These are phyloP conservation scores for Anguilla marmorata DNA, from an alignment of 2,797 vertebrate species.

Conservation along the genomic window DNA sequence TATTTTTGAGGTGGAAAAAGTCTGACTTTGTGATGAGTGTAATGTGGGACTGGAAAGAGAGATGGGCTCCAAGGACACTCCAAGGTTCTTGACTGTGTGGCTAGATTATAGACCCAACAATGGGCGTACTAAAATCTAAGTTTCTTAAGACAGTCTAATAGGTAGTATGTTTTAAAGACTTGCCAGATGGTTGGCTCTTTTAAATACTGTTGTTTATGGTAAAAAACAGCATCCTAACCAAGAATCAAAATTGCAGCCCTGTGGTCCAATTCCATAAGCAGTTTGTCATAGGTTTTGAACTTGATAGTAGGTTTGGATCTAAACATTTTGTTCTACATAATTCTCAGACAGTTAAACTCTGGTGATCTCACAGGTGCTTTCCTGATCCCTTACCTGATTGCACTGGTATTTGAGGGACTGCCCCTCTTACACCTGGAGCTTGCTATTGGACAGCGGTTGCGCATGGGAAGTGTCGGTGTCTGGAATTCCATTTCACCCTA, in stretches of 20 bases:
- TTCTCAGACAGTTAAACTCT: background rate
- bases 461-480: conserved; percentile 75
- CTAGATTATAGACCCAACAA: too few relatives aligned
- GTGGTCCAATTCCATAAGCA: background rate
- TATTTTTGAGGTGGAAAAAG: too few relatives aligned
- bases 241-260: background rate
- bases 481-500: conserved; percentile 81
- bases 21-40: too few relatives aligned
- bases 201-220: too few relatives aligned
- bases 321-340: background rate
- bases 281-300: background rate
- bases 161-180: too few relatives aligned
- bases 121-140: too few relatives aligned
- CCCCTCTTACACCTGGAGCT: conserved; percentile 80
- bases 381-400: conserved; percentile 79
- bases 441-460: conserved; percentile 78
- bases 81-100: too few relatives aligned
- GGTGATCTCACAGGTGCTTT: conserved; percentile 73
- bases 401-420: conserved; percentile 79
- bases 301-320: background rate
- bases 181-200: too few relatives aligned
- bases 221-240: background rate
- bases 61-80: too few relatives aligned
- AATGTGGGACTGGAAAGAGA: too few relatives aligned
- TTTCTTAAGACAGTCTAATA: too few relatives aligned